Conservation (phyloP, 2,113 vertebrate species). For the Mormyrus lacerda region DNA sequence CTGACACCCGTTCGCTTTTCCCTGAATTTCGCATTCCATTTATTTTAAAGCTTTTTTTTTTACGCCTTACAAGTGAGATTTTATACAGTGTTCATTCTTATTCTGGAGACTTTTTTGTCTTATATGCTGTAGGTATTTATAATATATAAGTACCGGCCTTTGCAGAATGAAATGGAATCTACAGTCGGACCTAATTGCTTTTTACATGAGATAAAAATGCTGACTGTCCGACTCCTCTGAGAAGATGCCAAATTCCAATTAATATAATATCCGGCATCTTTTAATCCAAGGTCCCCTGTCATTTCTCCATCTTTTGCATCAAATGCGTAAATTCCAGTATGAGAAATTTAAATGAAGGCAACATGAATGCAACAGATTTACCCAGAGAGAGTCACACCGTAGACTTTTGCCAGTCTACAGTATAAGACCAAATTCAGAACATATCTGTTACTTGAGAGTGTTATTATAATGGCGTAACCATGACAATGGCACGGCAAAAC, state of each 20-base stretch:
- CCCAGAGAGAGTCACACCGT: neutral
- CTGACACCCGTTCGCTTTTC: conserved; percentile 13
- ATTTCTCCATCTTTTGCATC: neutral
- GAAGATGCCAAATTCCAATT: neutral
- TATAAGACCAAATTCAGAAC: neutral
- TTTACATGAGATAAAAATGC: neutral
- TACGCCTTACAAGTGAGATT: too few species aligned
- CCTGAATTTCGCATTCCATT: conserved; percentile 13
- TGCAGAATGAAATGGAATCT: conserved; percentile 18
- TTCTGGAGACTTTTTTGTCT: neutral
- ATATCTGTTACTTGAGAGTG: neutral
- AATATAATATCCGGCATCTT: neutral
- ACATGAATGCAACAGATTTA: neutral
- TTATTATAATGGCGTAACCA: neutral
- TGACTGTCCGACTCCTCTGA: neutral
- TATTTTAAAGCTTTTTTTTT: neutral
- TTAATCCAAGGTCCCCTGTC: neutral
- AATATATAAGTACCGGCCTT: neutral
- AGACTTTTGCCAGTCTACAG: neutral
- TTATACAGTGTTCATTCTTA: neutral
- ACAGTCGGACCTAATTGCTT: neutral
- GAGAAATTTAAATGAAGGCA: neutral
- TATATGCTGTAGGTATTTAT: neutral
- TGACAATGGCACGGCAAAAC: neutral
- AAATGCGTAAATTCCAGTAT: neutral